These are phyloP conservation scores for Muschampia plurimacula DNA, from an alignment of 2,888 invertebrate species.

Conservation along the genomic window DNA sequence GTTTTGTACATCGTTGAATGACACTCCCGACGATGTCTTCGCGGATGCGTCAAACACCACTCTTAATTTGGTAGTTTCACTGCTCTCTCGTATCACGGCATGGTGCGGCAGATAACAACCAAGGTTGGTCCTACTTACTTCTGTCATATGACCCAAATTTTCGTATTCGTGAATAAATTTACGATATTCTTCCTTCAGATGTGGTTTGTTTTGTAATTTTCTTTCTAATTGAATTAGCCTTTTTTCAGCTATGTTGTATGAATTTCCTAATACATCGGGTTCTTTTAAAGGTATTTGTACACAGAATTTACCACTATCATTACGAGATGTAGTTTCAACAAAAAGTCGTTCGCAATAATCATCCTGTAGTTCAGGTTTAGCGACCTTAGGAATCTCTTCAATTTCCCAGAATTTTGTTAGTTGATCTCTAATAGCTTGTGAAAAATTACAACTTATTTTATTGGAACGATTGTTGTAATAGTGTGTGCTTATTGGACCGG, in stretches of 20 bases:
- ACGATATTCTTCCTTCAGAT: conserved; percentile 23
- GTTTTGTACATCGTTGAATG: conserved; percentile 46
- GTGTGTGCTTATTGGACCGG: conserved; percentile 7
- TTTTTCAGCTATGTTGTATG: conserved; percentile 14
- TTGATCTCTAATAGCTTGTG: conserved; percentile 13
- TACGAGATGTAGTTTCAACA: conserved; percentile 13
- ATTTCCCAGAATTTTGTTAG: conserved; percentile 20
- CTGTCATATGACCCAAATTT: conserved; percentile 40
- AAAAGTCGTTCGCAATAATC: conserved; percentile 18
- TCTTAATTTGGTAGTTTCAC: conserved; percentile 42
- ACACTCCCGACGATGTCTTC: conserved; percentile 40
- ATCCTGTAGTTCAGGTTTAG: not conserved
- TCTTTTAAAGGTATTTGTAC: conserved; percentile 22
- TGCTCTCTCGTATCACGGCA: conserved; percentile 39
- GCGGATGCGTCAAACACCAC: conserved; percentile 34
- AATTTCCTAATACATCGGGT: conserved; percentile 16
- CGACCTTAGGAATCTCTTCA: conserved; percentile 6
- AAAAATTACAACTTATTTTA: conserved; percentile 7
- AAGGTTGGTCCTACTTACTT: conserved; percentile 20
- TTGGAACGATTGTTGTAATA: not conserved
- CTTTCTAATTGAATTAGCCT: conserved; percentile 25
- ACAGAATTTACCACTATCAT: conserved; percentile 18
- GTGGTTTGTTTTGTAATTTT: conserved; percentile 33
- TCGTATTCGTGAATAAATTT: conserved; percentile 42
- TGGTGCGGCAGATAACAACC: conserved; percentile 47